Evolutionary conservation across 2,113 vertebrate genomes (phyloP), one percentile per base, ranked within the genome.

Genomic region (Phalacrocorax aristotelis): DNA sequence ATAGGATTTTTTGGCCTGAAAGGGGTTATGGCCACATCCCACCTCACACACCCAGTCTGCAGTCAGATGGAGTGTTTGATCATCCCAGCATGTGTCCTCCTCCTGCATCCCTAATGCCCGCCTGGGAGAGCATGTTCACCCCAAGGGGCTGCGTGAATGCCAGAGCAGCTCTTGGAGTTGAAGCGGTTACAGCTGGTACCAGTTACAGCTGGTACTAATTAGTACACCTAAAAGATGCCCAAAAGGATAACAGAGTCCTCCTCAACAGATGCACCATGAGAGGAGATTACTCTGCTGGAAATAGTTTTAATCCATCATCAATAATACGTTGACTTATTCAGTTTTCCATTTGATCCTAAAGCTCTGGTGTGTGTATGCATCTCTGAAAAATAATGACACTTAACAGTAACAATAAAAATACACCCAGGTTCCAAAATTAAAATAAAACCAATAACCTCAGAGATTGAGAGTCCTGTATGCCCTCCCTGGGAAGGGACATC

Each of bases 191-290:
- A 90, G 65, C 87, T 87, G 81, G 81, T 91, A 62, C 89, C 65
- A 78, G 78, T 34, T 54, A 61, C 83, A 93, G 78, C 74, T 80
- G 86, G 62, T 83, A 80, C 60, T 75, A 75, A 93, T 92, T 86
- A 76, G 77, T 70, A 26, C 82, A 90, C 89, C 83, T 93, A 57
- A 81, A 92, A 94, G 83, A 89, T 84, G 74, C 57, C 90, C 92
- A n/a, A 75, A 93, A 87, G 72, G 77, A 84, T 78, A 95, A 70
- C 36, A 72, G 75, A 78, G 65, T 25, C 65, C 52, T 87, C 82
- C 62, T 68, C 83, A 84, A 38, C 76, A 89, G 65, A 70, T 84
- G 80, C 72, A 78, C 72, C 0, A 0, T 7, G 38, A 92, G 90
- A 65, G 69, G 42, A 79, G 58, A 78, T 70, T 60, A 49, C 38